Conservation (phyloP, 2,797 vertebrate genomes). For the Telmatherina bonti region DNA sequence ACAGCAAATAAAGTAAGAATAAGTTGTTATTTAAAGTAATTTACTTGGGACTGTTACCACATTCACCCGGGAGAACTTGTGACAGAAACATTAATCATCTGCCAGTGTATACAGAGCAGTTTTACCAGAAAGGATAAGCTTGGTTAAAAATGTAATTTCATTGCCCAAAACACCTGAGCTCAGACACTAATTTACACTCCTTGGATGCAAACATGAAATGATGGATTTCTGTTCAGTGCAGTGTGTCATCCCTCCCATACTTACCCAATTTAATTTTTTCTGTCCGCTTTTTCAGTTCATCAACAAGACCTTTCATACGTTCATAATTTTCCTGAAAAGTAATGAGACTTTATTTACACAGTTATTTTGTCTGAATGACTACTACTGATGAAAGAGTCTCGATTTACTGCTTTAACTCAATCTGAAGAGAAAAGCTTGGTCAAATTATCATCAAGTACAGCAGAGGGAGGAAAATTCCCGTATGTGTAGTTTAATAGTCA, state of each 20-base stretch:
- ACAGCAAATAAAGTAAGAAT: neutral
- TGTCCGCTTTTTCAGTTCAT: constrained; percentile 86
- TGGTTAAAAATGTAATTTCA: neutral
- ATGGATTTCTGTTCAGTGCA: neutral
- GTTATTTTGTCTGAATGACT: neutral
- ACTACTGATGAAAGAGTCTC: neutral
- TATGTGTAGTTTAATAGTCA: neutral
- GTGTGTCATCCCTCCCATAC: constrained; percentile 40
- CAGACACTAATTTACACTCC: constrained; percentile 5
- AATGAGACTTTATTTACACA: neutral
- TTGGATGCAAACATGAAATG: constrained; percentile 16
- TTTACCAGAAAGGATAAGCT: neutral
- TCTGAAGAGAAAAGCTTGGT: neutral
- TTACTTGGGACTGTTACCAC: no score
- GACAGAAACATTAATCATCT: neutral
- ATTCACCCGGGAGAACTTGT: no score
- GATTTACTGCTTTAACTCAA: neutral
- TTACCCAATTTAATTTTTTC: constrained; percentile 91
- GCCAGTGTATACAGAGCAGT: neutral
- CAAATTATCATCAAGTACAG: neutral
- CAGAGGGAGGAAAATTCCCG: neutral
- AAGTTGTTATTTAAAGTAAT: no score
- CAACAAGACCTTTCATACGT: constrained; percentile 91
- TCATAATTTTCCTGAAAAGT: constrained; percentile 93
- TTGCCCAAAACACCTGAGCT: neutral